Evolutionary conservation across 2,888 invertebrate genomes (phyloP), one percentile per base, ranked within the genome.

Genomic region (Diplolepis rosae): DNA sequence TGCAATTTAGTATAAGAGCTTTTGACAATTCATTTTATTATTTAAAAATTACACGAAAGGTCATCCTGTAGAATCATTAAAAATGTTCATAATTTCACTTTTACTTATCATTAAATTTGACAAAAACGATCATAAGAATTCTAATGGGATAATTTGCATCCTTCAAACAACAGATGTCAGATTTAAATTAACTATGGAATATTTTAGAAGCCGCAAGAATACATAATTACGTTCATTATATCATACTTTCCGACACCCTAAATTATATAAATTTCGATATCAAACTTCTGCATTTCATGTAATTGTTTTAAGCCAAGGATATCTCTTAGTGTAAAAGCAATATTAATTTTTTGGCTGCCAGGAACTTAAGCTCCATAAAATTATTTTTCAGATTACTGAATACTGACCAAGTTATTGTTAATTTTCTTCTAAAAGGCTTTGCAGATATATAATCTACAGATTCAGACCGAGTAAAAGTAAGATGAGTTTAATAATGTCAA

Each of bases 141-240:
- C n/a, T n/a, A n/a, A n/a, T n/a, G n/a, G n/a, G n/a, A n/a, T n/a
- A n/a, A n/a, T n/a, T n/a, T n/a, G n/a, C n/a, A n/a, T n/a, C n/a
- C n/a, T n/a, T n/a, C n/a, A n/a, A n/a, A n/a, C n/a, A n/a, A n/a
- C n/a, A n/a, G n/a, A n/a, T n/a, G n/a, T n/a, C n/a, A n/a, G n/a
- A n/a, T n/a, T n/a, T n/a, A n/a, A 18, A 32, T n/a, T 66, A 28
- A 28, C 68, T 11, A 32, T 66, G 22, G 22, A 48, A 22, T 48
- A 48, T 48, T 22, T 22, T 18, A 48, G 9, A 1, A 48, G 11
- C 22, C 18, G 1, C 9, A 0, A 9, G 9, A 3, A 11, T 11
- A 15, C 9, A 7, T 15, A 1, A 5, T 22, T 18, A 11, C 7
- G 2, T 22, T 48, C 22, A 18, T 22, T 22, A 9, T 2, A n/a